Evolutionary conservation across 2,888 invertebrate species (phyloP), one percentile per base, ranked within the genome.

Genomic region (Gastrophysa polygoni): DNA sequence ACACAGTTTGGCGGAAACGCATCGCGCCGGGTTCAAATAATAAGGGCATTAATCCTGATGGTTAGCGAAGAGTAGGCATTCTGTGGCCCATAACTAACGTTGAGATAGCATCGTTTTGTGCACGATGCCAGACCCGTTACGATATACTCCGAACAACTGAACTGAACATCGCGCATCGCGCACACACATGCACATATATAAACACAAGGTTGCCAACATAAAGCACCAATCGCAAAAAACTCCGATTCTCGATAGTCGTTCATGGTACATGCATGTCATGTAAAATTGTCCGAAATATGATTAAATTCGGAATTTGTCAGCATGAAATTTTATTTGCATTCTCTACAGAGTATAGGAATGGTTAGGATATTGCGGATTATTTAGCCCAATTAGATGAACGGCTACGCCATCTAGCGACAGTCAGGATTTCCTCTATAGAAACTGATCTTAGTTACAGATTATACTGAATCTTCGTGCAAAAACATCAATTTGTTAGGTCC

Each of bases 31-130:
- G 61, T 67, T 76, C 77, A 76, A 77, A 79, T 78, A 78, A 78
- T 78, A 79, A 78, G 77, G 77, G 75, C 77, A 77, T 78, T 78
- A 78, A 78, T 79, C 76, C 76, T 76, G n/a, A n/a, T n/a, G 74
- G 74, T 77, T 76, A 77, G 75, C 75, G 73, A 75, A 72, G 75
- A 75, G 76, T 73, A 75, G 77, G 75, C 75, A 75, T 75, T 78
- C 76, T 76, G 73, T 77, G 77, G 78, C 75, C 77, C 78, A 79
- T 79, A 79, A 79, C 79, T 79, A 79, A 79, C 78, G 65, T 68
- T 64, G 63, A 68, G 79, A 79, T 79, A 78, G 72, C 73, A 79
- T 79, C 79, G 67, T 64, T 69, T 69, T 72, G 68, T 68, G 70
- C 69, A 68, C 72, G 63, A 69, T 68, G 72, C 64, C 69, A 70